Evolutionary conservation across 2,888 invertebrate species (phyloP), one percentile per base, ranked within the genome.

Genomic region (Coleophora flavipennella): DNA sequence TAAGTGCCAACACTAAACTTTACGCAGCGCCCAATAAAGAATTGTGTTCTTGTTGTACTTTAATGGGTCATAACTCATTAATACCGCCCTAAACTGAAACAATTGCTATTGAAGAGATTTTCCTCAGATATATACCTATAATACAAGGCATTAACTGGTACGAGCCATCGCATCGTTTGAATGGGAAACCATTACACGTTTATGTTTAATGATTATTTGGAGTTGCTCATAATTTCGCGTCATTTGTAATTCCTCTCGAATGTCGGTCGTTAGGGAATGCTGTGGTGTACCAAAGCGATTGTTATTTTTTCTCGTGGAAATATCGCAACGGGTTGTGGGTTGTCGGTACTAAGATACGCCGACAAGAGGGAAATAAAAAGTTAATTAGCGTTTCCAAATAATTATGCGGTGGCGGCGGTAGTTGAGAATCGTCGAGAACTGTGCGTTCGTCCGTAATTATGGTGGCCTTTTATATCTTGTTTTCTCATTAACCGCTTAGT

Each of bases 191-290:
- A 72, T 80, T 80, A 72, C 65, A 64, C 70, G 72, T 77, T 81
- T 78, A 78, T 76, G 74, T 77, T 76, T 79, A 78, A 80, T 78
- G 76, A 72, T 79, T 76, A 76, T 79, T 79, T 75, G 69, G 74
- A 78, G 69, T 69, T 67, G 57, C 68, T 69, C 72, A 71, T 80
- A 78, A 80, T 75, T 74, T 71, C 67, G 60, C 57, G 59, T 65
- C 69, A 67, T 76, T 77, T 61, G 68, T 72, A 69, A 73, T 75
- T 64, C 61, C 55, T 48, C 55, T 55, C 51, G 51, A 66, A 66
- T 62, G 66, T 60, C 64, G 67, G 52, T 70, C 68, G 65, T 75
- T 75, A 72, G 53, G 67, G 57, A 62, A 64, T 62, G 62, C 57
- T 59, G 59, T 47, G 59, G 58, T 62, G 55, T 62, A 69, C n/a